Percentiles rank a stretch among this genome's conserved stretches.
Evolutionary conservation across 2,797 vertebrate species (phyloP).

Genomic region (Holocentrus rufus): DNA sequence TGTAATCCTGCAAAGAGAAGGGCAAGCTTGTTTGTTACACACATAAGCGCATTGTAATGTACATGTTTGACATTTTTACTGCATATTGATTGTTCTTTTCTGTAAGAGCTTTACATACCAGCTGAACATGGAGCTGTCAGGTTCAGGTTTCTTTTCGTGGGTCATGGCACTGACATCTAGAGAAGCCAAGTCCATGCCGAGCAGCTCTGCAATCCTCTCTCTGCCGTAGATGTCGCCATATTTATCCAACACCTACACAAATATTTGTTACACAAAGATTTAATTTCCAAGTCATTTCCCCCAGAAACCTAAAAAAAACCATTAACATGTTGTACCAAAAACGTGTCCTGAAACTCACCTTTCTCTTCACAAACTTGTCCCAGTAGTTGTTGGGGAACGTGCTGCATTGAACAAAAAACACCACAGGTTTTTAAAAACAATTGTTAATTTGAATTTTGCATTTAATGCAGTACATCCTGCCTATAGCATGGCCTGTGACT

Average conservation of each 20-base stretch:
- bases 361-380: conserved; percentile 98
- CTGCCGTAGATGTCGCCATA: conserved; percentile 95
- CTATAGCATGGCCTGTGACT: no score
- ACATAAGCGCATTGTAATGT: neutral
- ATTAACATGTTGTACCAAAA: neutral
- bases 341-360: conserved; percentile 80
- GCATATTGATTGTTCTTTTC: neutral
- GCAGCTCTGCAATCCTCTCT: conserved; percentile 92
- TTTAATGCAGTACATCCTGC: no score
- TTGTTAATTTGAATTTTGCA: neutral
- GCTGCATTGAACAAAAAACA: conserved; percentile 70
- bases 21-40: neutral
- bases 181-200: conserved; percentile 93
- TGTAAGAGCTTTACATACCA: conserved; percentile 77
- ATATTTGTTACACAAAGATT: neutral
- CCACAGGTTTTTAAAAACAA: neutral
- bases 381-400: conserved; percentile 96
- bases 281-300: neutral
- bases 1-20: conserved; percentile 82
- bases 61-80: neutral
- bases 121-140: conserved; percentile 87
- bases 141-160: conserved; percentile 85
- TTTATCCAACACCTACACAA: conserved; percentile 89
- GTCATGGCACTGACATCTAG: conserved; percentile 91
- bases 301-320: neutral